Base-by-base conservation (phyloP, 2,797 vertebrate species). In the Danionella dracula region DNA sequence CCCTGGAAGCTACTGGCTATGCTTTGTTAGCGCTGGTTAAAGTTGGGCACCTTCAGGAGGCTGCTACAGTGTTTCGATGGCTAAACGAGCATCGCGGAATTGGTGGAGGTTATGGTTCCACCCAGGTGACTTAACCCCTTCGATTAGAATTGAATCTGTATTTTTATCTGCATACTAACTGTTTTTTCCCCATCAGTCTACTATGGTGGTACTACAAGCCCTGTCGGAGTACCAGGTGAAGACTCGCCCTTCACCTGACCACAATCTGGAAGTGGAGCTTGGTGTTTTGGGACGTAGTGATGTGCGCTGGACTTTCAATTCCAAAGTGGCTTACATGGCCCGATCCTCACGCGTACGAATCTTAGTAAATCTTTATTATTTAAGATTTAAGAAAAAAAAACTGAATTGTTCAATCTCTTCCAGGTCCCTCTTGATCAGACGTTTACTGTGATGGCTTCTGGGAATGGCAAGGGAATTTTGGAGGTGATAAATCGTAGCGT, bases 171-270 rank as follows among this genome's bases (percentile, higher is more conserved):
- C 17, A 38, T 21, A 21, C 16, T 55, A 41, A 13, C 4, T 27
- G 9, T 23, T n/a, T 13, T 54, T 23, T 19, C 27, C 15, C 60
- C 50, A 11, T 38, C 67, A 91, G 89, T 81, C 88, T 78, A 90
- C 89, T 51, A 81, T 90, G 87, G 87, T 91, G 53, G 89, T 90
- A 2, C 82, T 91, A 10, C 89, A 91, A 51, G 86, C 85, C 2
- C 69, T 90, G 37, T 87, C 89, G 0, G 83, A 87, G 73, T 91
- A 88, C 66, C 61, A 88, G 37, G 72, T 84, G 7, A 56, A 75
- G n/a, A 78, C 23, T 20, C 84, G 85, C 2, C 73, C 81, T 19
- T 19, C 75, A 0, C 6, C 11, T 4, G 79, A 84, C 29, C 51
- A 80, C 58, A 74, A 4, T 17, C 79, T 91, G 70, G 41, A 76